Evolutionary conservation across 2,113 vertebrate species (phyloP).

Genomic region (Xenopus tropicalis): UCB_Xtro_10.0 CM004450.2:26619001-26619500

Average conservation of each 20-base stretch:
- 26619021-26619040: too few species aligned
- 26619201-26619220: slow-evolving; percentile 15
- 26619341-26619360: neutral
- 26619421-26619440: too few species aligned
- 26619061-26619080: too few species aligned
- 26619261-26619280: neutral
- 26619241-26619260: slow-evolving; percentile 29
- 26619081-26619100: neutral
- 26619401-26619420: neutral
- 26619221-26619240: slow-evolving; percentile 28
- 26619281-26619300: slow-evolving; percentile 1
- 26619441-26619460: too few species aligned
- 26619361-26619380: neutral
- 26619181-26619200: slow-evolving; percentile 18
- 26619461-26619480: too few species aligned
- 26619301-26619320: neutral
- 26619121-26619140: slow-evolving; percentile 15
- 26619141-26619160: slow-evolving; percentile 23
- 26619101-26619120: neutral
- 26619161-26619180: slow-evolving; percentile 13
- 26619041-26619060: too few species aligned
- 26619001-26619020: too few species aligned
- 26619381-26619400: neutral
- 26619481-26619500: too few species aligned
- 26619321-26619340: neutral